These are phyloP conservation scores for Cecidostiba fungosa DNA, from an alignment of 2,888 invertebrate species.

Conservation along the genomic window DNA sequence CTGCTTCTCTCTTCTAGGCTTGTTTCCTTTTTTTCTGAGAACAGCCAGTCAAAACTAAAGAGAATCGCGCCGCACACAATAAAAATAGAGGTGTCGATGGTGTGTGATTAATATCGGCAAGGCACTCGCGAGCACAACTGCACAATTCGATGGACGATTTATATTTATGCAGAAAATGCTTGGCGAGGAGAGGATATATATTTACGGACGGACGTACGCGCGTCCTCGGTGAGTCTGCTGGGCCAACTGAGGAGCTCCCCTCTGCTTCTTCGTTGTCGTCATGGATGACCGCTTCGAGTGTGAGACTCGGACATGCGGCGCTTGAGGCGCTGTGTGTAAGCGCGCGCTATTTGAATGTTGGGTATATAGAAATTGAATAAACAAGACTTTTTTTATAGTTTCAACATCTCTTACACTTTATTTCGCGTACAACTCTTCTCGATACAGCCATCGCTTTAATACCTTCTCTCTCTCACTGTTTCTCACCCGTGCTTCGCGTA, in stretches of 20 bases:
- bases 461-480: constrained; percentile 3
- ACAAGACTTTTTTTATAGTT: not conserved
- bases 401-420: constrained; percentile 54
- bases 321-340: not conserved
- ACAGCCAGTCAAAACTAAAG: not conserved
- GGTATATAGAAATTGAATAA: not conserved
- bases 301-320: not conserved
- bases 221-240: constrained; percentile 48
- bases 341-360: not conserved
- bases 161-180: not conserved
- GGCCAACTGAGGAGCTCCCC: constrained; percentile 17
- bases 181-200: not conserved
- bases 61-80: not conserved
- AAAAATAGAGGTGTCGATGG: not conserved
- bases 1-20: not conserved
- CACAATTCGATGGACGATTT: not conserved
- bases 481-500: constrained; percentile 31
- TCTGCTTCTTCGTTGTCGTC: not conserved
- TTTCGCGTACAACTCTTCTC: constrained; percentile 45
- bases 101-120: not conserved
- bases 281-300: not conserved
- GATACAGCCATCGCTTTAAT: constrained; percentile 27
- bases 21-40: too few relatives aligned
- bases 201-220: constrained; percentile 11
- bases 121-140: constrained; percentile 3